These are phyloP conservation scores for Leucophenga varia DNA, from an alignment of 1,140 invertebrate genomes.

Conservation along the genomic window DNA sequence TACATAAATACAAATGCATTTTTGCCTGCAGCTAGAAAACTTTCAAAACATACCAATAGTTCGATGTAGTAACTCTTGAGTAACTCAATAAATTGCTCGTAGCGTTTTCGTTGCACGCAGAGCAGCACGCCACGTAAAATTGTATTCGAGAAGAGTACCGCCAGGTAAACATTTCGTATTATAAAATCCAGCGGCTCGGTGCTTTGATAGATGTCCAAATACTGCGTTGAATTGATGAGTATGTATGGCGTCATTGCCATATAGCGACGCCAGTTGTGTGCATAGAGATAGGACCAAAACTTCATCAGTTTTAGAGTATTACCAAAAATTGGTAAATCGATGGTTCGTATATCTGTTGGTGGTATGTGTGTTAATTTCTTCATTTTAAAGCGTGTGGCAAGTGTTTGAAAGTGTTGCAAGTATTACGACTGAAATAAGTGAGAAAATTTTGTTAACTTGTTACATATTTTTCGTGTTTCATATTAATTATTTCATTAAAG, in stretches of 20 bases:
- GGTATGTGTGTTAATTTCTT: too few species aligned
- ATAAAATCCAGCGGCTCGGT: constrained; percentile 41
- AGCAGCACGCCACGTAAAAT: constrained; percentile 30
- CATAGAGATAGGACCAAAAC: constrained; percentile 45
- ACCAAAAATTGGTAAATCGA: constrained; percentile 36
- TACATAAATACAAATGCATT: too few species aligned
- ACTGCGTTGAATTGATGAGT: constrained; percentile 39
- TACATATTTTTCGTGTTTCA: too few species aligned
- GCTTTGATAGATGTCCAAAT: constrained; percentile 43
- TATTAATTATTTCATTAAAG: too few species aligned
- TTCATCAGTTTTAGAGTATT: constrained; percentile 39
- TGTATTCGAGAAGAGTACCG: constrained; percentile 42
- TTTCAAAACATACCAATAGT: constrained; percentile 26
- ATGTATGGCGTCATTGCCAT: constrained; percentile 32
- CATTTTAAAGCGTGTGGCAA: too few species aligned
- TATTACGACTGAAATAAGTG: too few species aligned
- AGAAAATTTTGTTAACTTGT: too few species aligned
- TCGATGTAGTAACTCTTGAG: constrained; percentile 27
- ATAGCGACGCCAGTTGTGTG: constrained; percentile 46
- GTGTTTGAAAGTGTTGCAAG: too few species aligned
- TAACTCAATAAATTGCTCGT: constrained; percentile 30
- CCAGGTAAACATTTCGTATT: constrained; percentile 40
- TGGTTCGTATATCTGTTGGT: constrained; percentile 24
- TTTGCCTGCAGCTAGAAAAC: too few species aligned
- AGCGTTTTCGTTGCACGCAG: constrained; percentile 29